Base-by-base conservation (phyloP, 1,140 invertebrate genomes). In the Drosophila sp. region DNA sequence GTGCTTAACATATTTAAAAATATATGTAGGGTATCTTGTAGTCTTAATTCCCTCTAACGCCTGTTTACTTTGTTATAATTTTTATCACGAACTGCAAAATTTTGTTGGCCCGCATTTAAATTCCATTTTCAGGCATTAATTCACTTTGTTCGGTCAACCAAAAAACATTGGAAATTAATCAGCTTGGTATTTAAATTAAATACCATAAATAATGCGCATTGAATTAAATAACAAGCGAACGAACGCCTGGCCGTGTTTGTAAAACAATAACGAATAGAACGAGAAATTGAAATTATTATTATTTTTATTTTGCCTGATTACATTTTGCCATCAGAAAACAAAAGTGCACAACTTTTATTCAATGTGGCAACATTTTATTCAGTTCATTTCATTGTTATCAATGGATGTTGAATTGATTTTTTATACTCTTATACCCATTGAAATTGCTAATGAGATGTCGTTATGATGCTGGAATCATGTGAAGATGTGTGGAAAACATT, bases 81-180 rank as follows among this genome's bases (percentile, higher is more conserved):
- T 67, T 58, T 13, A 67, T 48, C 21, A 7, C 27, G 16, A 51
- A 27, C 36, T 27, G 21, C 36, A 71, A 45, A 11, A 56, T 16
- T 16, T 46, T 53, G 6, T 43, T 40, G 40, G 21, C 7, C 54
- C 32, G 40, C 58, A 76, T 62, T 65, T 46, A 41, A 66, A 72
- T 72, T 53, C 45, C 58, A 53, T 34, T 72, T 45, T 46, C 25
- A 32, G 46, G 16, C 36, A 48, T 61, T 45, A 40, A 78, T 61
- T 50, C 40, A 54, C 7, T 34, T 54, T 56, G 41, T 54, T 69
- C 50, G 71, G 64, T 64, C 53, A 59, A 57, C 53, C 59, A 40
- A 48, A 71, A 58, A 58, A 21, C 34, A 74, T 75, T 71, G 66
- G 41, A 45, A 75, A 71, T 71, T 64, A 75, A 75, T 71, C 53